Evolutionary conservation across 2,888 invertebrate genomes (phyloP).

Genomic region (Melanophora roralis): DNA sequence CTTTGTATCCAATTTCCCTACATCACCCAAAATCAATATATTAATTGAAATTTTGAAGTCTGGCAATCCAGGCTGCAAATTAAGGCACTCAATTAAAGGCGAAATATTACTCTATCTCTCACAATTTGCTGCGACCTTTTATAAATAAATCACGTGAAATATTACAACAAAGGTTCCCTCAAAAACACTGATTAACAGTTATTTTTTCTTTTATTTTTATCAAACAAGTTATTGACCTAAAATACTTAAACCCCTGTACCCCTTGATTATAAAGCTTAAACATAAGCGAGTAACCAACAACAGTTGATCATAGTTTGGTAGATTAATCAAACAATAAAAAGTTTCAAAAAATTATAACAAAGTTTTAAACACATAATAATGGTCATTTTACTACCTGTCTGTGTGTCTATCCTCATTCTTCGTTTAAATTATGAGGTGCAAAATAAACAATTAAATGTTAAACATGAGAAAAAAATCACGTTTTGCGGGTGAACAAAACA

Average conservation of each 20-base stretch:
- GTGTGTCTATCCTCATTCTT: not conserved
- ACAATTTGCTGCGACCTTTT: no score
- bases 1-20: no score
- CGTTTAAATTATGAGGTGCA: constrained; percentile 47
- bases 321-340: not conserved
- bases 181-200: no score
- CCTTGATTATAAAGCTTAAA: not conserved
- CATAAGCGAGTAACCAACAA: not conserved
- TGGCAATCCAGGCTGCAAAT: no score
- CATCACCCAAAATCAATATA: no score
- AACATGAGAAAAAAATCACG: constrained; percentile 34
- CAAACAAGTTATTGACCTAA: constrained; percentile 2
- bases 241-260: not conserved
- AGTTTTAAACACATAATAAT: not conserved
- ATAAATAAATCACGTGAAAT: no score
- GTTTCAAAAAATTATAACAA: not conserved
- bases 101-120: no score
- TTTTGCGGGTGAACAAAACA: not conserved
- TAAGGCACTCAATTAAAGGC: no score
- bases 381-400: not conserved
- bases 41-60: no score
- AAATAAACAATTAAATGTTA: constrained; percentile 55
- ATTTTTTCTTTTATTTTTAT: no score
- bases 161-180: no score
- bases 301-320: not conserved